Evolutionary conservation across 92 coral and sea anemone species (phyloP).

Genomic region (Phenganax marumi): DNA sequence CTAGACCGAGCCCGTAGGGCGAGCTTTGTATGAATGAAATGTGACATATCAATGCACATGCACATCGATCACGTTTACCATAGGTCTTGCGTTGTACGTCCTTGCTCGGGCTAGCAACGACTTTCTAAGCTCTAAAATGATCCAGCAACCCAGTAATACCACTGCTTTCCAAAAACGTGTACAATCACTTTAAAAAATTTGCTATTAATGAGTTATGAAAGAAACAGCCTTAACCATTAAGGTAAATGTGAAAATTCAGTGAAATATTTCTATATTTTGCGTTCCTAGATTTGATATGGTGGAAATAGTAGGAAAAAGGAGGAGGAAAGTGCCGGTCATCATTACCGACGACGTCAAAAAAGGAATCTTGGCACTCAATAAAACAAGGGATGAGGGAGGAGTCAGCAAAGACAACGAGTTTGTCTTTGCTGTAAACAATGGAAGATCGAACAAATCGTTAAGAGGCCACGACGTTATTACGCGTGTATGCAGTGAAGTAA

Average conservation of each 20-base stretch:
- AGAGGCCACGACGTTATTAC: slow-evolving; percentile 28
- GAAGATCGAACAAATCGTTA: slow-evolving; percentile 38
- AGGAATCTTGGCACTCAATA: slow-evolving; percentile 41
- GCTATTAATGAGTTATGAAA: no score
- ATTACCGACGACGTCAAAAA: slow-evolving; percentile 21
- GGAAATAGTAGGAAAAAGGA: background rate
- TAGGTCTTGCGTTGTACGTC: no score
- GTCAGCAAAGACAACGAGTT: slow-evolving; percentile 45
- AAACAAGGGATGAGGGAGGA: slow-evolving; percentile 42
- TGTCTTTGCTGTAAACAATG: slow-evolving; percentile 53
- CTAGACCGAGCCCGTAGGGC: no score
- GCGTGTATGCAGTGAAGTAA: background rate
- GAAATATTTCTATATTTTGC: background rate
- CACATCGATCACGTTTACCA: no score
- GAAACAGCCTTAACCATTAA: no score
- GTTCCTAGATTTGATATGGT: slow-evolving; percentile 15
- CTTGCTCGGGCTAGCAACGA: no score
- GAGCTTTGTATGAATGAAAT: no score
- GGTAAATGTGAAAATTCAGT: background rate
- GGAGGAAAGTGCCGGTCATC: background rate
- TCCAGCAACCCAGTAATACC: no score
- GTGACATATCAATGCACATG: no score
- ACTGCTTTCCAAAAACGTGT: no score
- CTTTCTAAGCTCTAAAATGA: no score
- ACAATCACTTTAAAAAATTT: no score